These are phyloP conservation scores for Astreopora myriophthalma DNA, from an alignment of 64 coral and sea anemone species.

Conservation along the genomic window DNA sequence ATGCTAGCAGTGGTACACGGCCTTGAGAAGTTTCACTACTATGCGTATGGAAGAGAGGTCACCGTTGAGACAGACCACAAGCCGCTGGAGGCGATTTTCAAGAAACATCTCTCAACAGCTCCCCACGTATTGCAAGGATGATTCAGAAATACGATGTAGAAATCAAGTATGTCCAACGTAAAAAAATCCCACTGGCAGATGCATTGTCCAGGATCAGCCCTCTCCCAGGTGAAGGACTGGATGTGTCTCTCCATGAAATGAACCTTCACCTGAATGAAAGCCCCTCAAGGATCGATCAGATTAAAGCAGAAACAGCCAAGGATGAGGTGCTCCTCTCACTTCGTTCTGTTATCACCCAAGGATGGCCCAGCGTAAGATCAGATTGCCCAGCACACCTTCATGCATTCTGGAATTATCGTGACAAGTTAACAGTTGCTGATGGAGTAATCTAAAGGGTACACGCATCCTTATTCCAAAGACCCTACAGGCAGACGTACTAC, in stretches of 20 bases:
- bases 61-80: constrained; percentile 49
- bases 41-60: too few species aligned
- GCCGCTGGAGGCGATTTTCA: too few species aligned
- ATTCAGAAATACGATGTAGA: constrained; percentile 45
- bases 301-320: constrained; percentile 41
- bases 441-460: too few species aligned
- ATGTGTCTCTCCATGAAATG: constrained; percentile 37
- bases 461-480: too few species aligned
- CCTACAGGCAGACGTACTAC: not conserved
- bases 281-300: constrained; percentile 23
- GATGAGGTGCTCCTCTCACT: constrained; percentile 9
- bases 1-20: constrained; percentile 48
- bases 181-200: constrained; percentile 49
- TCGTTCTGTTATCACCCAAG: constrained; percentile 5
- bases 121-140: constrained; percentile 62
- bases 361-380: constrained; percentile 43
- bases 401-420: constrained; percentile 38
- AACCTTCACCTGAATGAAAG: constrained; percentile 42
- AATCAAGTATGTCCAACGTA: constrained; percentile 42
- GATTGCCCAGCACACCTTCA: constrained; percentile 38
- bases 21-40: constrained; percentile 70
- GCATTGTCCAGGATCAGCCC: constrained; percentile 35
- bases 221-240: constrained; percentile 9
- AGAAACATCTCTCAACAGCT: constrained; percentile 5
- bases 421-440: not conserved